Evolutionary conservation across 2,888 invertebrate genomes (phyloP), one percentile per base, ranked within the genome.

Genomic region (Lasioglossum figueresi): DNA sequence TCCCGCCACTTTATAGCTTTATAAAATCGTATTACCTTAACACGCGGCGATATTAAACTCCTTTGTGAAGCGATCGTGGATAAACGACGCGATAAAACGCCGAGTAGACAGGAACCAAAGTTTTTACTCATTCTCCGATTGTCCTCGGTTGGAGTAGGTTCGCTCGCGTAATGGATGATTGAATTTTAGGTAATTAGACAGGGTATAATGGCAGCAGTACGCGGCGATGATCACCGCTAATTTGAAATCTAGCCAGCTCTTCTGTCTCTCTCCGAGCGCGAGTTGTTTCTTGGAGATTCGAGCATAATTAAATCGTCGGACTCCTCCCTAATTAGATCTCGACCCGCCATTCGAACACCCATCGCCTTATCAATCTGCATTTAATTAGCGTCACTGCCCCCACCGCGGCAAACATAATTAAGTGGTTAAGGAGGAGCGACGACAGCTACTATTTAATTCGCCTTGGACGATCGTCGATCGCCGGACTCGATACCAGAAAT

Each of bases 281-380:
- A 70, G 59, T 74, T 78, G 48, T 68, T 85, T 68, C 48, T 74
- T 74, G 31, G 16, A 76, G 27, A 75, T 74, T 74, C 76, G 45
- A 48, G 71, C 63, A 74, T 76, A 80, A 85, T 85, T 85, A 78
- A 80, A 78, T 52, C 76, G 27, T n/a, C 27, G 68, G 48, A 34
- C 76, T 79, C 48, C 73, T 43, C 52, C 63, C 63, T 86, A 87
- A 87, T 87, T 87, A 63, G 72, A 80, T 86, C 78, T 75, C 76
- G 66, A 74, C 78, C 59, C 63, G 82, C 77, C 23, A 83, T 83
- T 83, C 72, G 83, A 68, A 83, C 59, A 80, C 75, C 71, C 77
- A 70, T 72, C 45, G 48, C 14, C 66, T 83, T 83, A 82, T 87
- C 86, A 78, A 86, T 86, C 72, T 83, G 86, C 86, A 78, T 86